Evolutionary conservation across 2,888 invertebrate species (phyloP).

Genomic region (Drosophila austrosaltans): DNA sequence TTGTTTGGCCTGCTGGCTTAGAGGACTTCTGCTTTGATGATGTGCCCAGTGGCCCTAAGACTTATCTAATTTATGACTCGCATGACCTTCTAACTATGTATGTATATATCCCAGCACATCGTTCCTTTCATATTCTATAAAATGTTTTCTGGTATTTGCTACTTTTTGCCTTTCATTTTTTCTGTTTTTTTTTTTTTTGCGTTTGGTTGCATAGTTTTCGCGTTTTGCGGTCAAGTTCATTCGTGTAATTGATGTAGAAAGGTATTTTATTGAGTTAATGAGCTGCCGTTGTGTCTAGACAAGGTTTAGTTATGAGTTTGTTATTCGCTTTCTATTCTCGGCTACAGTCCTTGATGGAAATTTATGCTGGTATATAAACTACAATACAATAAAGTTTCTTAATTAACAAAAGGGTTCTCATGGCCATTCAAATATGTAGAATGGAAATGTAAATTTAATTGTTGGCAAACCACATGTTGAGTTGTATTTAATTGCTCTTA

Average conservation of each 20-base stretch:
- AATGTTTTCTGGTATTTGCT: slow-evolving; percentile 8
- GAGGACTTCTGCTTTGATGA: slow-evolving; percentile 8
- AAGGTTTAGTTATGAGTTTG: slow-evolving; percentile 11
- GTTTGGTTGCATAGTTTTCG: slow-evolving; percentile 1
- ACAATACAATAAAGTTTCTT: neutral
- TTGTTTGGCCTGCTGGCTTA: slow-evolving; percentile 5
- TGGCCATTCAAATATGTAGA: neutral
- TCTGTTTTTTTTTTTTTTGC: neutral
- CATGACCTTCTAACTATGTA: neutral
- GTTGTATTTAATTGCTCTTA: neutral
- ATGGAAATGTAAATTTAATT: slow-evolving; percentile 18
- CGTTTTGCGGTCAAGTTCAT: slow-evolving; percentile 13
- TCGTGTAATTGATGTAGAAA: neutral
- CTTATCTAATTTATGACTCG: neutral
- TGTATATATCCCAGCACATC: neutral
- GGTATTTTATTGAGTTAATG: slow-evolving; percentile 4
- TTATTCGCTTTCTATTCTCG: neutral
- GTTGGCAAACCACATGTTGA: neutral
- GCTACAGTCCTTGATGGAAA: neutral
- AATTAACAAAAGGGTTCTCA: neutral
- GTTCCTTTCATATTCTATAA: neutral
- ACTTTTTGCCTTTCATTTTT: neutral
- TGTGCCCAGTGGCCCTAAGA: slow-evolving; percentile 4
- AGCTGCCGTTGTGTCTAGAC: slow-evolving; percentile 4
- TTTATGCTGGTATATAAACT: neutral